Evolutionary conservation across 1,140 invertebrate genomes (phyloP).

Genomic region (Eumeta japonica): DNA sequence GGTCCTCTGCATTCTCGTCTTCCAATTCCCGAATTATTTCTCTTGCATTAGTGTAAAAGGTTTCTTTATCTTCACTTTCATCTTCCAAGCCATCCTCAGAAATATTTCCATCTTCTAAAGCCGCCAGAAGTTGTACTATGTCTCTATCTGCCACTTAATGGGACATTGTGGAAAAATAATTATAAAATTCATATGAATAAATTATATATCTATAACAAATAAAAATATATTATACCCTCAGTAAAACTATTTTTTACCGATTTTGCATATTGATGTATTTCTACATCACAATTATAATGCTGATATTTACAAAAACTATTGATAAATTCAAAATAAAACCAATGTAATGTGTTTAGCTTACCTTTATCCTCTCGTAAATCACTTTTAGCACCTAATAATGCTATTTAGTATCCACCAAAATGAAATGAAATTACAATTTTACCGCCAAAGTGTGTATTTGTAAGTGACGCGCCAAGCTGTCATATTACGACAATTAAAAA

Average conservation of each 20-base stretch:
- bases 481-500: constrained; percentile 17
- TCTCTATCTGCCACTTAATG: constrained; percentile 14
- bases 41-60: not conserved
- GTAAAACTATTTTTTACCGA: too few species aligned
- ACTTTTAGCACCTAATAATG: constrained; percentile 21
- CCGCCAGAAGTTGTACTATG: not conserved
- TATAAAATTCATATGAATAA: constrained; percentile 21
- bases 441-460: constrained; percentile 19
- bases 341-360: constrained; percentile 19
- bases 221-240: constrained; percentile 17
- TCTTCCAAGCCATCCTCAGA: constrained; percentile 1
- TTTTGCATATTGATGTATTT: constrained; percentile 27
- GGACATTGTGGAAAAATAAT: constrained; percentile 21
- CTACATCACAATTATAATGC: constrained; percentile 21
- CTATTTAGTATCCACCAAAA: constrained; percentile 21
- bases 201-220: constrained; percentile 23
- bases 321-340: constrained; percentile 21
- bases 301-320: constrained; percentile 22
- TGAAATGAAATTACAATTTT: constrained; percentile 20
- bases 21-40: constrained; percentile 1
- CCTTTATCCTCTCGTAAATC: constrained; percentile 20
- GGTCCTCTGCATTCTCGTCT: not conserved
- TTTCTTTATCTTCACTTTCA: not conserved
- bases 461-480: constrained; percentile 18
- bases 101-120: not conserved